These are phyloP conservation scores for Cotesia vestalis DNA, from an alignment of 1,140 invertebrate genomes.

Conservation along the genomic window DNA sequence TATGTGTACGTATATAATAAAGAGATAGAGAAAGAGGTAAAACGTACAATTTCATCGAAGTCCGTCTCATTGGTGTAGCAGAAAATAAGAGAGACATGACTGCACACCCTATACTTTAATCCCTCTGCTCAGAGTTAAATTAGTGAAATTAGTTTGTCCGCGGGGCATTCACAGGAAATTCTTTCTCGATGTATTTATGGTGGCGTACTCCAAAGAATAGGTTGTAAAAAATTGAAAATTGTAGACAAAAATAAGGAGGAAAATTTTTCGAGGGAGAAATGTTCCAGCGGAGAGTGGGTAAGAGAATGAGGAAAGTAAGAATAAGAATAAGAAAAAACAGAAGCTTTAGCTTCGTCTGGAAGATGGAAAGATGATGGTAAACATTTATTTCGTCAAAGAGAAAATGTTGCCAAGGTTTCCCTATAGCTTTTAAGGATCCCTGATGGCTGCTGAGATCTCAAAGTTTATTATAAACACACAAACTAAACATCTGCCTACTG, in stretches of 20 bases:
- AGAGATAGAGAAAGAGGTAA: background rate
- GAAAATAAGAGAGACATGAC: constrained; percentile 39
- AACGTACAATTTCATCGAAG: constrained; percentile 15
- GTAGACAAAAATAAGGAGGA: background rate
- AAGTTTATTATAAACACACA: constrained; percentile 38
- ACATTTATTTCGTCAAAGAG: constrained; percentile 14
- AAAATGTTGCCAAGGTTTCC: constrained; percentile 22
- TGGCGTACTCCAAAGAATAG: background rate
- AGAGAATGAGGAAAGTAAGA: background rate
- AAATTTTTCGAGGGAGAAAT: background rate
- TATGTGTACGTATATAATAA: background rate
- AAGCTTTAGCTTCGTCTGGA: background rate
- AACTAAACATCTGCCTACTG: constrained; percentile 1
- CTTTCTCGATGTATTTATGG: background rate
- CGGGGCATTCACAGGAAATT: constrained; percentile 34
- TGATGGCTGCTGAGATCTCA: constrained; percentile 1
- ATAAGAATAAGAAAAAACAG: background rate
- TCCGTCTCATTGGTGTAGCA: background rate
- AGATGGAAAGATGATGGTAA: constrained; percentile 18
- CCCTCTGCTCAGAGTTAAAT: constrained; percentile 42
- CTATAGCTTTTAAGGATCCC: constrained; percentile 3
- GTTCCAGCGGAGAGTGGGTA: background rate
- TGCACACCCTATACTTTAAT: constrained; percentile 31
- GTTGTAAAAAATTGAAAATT: constrained; percentile 7
- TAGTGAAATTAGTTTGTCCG: constrained; percentile 57